Base-by-base conservation (phyloP, 2,888 invertebrate genomes). In the Diarsia brunnea region DNA sequence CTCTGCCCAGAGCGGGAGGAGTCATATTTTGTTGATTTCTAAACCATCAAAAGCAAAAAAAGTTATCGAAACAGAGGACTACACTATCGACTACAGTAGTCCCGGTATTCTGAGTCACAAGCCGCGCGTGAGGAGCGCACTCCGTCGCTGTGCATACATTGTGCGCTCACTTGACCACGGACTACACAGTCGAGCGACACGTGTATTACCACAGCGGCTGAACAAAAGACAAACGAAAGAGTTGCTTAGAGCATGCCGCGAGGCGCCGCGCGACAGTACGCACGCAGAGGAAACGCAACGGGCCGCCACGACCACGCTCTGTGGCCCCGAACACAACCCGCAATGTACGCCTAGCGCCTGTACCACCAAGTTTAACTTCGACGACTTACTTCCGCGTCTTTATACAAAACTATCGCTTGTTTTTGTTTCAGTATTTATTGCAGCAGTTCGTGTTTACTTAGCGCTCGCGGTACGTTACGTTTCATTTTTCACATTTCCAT, bases 341-440 rank as follows among this genome's bases (percentile, higher is more conserved):
- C 85, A 60, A 38, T 69, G 86, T 67, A 75, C 53, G 45, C 4
- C 21, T 16, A 24, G 11, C 31, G 60, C 11, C 21, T 75, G 87
- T 71, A 76, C 58, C 43, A 3, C 19, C 3, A 83, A 84, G 38
- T 73, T 71, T 38, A 64, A 21, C 67, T 70, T 76, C 60, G 19
- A 82, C 49, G 69, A 76, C 73, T 79, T 47, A 63, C 68, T 84
- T 78, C 82, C 72, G 67, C 16, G 45, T 75, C 75, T 73, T 75
- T 77, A 84, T 79, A 69, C 73, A 72, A 75, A 84, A 73, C 75
- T 78, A 87, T 82, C 76, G 53, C 69, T 67, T 67, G 75, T 79
- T 84, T 68, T 82, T 77, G 79, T 68, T 67, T 68, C 51, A 75
- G 61, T 75, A 87, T 84, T 76, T 76, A 84, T 81, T 81, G 81